These are phyloP conservation scores for Drosophila infuscata DNA, from an alignment of 2,888 invertebrate genomes.

Conservation along the genomic window DNA sequence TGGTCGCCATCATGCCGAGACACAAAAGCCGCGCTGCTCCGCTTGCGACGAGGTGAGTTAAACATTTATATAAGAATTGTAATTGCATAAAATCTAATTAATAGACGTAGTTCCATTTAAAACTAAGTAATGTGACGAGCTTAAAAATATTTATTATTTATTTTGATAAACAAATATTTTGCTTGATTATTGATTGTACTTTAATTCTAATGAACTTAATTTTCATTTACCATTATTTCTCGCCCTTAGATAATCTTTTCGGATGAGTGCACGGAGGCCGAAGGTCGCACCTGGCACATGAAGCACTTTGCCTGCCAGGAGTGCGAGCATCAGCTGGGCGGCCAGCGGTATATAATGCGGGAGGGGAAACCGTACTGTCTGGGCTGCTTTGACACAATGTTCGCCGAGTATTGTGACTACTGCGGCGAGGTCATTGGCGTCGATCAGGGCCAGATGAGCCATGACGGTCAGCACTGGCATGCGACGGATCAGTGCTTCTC, in stretches of 20 bases:
- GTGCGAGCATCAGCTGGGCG: slow-evolving; percentile 97
- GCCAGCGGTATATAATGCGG: slow-evolving; percentile 98
- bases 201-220: background rate
- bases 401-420: slow-evolving; percentile 98
- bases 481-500: slow-evolving; percentile 97
- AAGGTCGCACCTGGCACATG: slow-evolving; percentile 99
- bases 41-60: slow-evolving; percentile 96
- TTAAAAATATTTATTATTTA: background rate
- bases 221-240: background rate
- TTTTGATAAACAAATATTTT: background rate
- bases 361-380: slow-evolving; percentile 98
- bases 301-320: slow-evolving; percentile 98
- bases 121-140: background rate
- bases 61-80: background rate
- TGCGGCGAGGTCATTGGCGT: slow-evolving; percentile 98
- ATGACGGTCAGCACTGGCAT: slow-evolving; percentile 99
- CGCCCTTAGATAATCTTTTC: slow-evolving; percentile 95
- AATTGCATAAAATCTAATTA: slow-evolving; percentile 4
- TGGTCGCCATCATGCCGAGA: slow-evolving; percentile 98
- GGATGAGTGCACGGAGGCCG: slow-evolving; percentile 99
- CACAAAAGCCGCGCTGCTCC: slow-evolving; percentile 97
- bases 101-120: background rate
- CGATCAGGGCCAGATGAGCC: slow-evolving; percentile 99
- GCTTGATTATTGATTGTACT: background rate
- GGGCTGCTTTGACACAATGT: slow-evolving; percentile 97